These are phyloP conservation scores for Etia nguti DNA, from an alignment of 2,113 vertebrate genomes.

Conservation along the genomic window DNA sequence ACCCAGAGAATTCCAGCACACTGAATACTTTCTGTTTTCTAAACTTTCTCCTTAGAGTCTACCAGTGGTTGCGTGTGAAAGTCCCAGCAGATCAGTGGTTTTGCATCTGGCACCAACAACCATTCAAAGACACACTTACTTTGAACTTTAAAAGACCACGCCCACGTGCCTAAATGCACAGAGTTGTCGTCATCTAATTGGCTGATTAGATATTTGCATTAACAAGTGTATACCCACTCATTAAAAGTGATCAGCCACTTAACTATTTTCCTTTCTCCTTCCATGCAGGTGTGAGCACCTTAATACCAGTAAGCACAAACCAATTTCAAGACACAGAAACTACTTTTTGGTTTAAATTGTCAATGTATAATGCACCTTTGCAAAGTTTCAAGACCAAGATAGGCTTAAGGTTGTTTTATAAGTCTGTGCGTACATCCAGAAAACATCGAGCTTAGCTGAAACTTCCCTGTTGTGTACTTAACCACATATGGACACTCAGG, in stretches of 20 bases:
- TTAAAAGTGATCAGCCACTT: not conserved
- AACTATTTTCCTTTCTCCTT: not conserved
- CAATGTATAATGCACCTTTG: accelerated
- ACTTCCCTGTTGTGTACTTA: not conserved
- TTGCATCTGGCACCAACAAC: not conserved
- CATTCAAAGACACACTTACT: not conserved
- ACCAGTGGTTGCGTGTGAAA: too few species aligned
- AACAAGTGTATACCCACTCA: not conserved
- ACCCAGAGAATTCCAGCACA: too few species aligned
- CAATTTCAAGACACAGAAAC: not conserved
- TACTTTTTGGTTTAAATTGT: not conserved
- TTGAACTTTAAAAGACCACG: not conserved
- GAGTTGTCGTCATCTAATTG: not conserved
- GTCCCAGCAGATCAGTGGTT: not conserved
- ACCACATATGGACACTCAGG: not conserved
- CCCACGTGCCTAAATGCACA: not conserved
- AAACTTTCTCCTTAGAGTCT: too few species aligned
- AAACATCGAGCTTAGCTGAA: not conserved
- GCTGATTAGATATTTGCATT: not conserved
- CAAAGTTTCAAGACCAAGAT: not conserved
- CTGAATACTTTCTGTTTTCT: too few species aligned
- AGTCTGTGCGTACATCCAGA: not conserved
- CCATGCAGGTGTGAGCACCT: not conserved
- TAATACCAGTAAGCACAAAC: not conserved
- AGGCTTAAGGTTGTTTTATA: not conserved